Evolutionary conservation across 1,140 invertebrate species (phyloP), one percentile per base, ranked within the genome.

Genomic region (Drosophila lini): DNA sequence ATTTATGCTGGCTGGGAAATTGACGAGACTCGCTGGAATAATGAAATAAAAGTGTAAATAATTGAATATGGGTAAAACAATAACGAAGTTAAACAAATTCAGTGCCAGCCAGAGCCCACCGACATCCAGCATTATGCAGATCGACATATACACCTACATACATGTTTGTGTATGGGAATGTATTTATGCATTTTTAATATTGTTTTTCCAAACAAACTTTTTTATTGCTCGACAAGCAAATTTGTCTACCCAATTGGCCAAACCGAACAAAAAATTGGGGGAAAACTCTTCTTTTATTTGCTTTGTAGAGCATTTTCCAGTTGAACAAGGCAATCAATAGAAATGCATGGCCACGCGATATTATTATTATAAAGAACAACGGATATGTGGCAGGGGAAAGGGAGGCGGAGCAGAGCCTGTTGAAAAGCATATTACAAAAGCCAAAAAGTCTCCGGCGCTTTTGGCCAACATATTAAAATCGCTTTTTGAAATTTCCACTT

Each of bases 401-500:
- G 42, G 63, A 15, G 16, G 19, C 31, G 31, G 16, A 3, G 11
- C 3, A 58, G 41, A 40, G 41, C 16, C 56, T 41, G 50, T 50
- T 42, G 56, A 69, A 60, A 73, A 44, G 45, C 59, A 76, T 78
- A 77, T 77, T 84, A 80, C 62, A 74, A 77, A 68, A 78, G 77
- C 56, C 68, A 60, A 67, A 75, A 73, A 65, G 71, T 48, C 53
- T 45, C 15, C 50, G 62, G 34, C 31, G 69, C 61, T 79, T 75
- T 77, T 68, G 65, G 60, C 25, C 42, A 53, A 74, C 61, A 80
- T 80, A 79, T 74, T 80, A 80, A 80, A 80, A 80, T 68, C 62
- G 78, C 69, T 80, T 80, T 79, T 80, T 62, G 56, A 80, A 88
- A 78, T 82, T 88, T 88, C 80, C 80, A 80, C 83, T 83, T 74